Percentiles rank a stretch among this genome's conserved stretches.
phyloP scores from a whole-genome alignment of 1,140 invertebrate species.

The Stegodyphus dumicola region DNA sequence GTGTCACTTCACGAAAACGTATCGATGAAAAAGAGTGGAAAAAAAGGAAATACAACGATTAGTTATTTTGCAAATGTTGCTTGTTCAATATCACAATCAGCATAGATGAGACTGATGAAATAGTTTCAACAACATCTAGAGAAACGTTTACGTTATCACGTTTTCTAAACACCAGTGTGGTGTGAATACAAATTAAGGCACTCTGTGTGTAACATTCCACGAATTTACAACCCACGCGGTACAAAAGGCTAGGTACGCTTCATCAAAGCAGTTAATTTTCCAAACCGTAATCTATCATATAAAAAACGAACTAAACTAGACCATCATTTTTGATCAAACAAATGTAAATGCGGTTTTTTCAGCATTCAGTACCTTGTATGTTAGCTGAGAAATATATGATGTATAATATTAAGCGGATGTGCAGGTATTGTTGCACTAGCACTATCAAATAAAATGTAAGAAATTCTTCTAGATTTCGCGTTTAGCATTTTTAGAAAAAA shows the following conservation, averaged over 20 bases:
- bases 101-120: conserved; percentile 49
- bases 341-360: no score
- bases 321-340: no score
- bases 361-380: no score
- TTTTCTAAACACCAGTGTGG: background rate
- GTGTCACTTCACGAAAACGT: no score
- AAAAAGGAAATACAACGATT: no score
- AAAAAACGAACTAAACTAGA: background rate
- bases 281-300: background rate
- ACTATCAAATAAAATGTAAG: no score
- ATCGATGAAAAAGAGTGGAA: no score
- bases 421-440: no score
- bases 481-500: no score
- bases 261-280: background rate
- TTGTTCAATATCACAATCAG: conserved; percentile 54
- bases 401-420: no score
- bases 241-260: background rate
- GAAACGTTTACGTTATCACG: background rate
- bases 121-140: conserved; percentile 25
- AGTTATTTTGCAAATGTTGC: conserved; percentile 9
- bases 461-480: no score
- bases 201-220: conserved; percentile 18
- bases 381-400: no score
- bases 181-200: conserved; percentile 20
- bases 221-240: background rate